Evolutionary conservation across 2,888 invertebrate genomes (phyloP).

Genomic region (Apotomis capreana): DNA sequence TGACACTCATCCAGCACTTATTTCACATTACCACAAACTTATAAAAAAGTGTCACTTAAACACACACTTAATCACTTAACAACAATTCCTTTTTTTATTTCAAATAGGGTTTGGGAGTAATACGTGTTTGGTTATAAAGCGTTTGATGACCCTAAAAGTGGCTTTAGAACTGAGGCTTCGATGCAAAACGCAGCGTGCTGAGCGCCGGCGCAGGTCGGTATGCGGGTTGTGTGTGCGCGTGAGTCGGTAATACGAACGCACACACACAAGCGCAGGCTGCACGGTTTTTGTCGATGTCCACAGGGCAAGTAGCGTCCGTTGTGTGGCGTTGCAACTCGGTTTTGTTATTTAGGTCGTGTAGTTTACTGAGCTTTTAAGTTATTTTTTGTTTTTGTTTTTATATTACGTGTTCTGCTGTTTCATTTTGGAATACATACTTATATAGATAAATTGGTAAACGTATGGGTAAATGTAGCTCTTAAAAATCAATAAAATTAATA

Average conservation of each 20-base stretch:
- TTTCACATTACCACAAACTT: constrained; percentile 58
- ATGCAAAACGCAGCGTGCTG: constrained; percentile 77
- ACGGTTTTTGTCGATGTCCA: constrained; percentile 83
- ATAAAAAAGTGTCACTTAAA: constrained; percentile 47
- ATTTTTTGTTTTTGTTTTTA: not conserved
- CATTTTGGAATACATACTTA: no score
- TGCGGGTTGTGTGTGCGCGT: constrained; percentile 66
- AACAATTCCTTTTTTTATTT: not conserved
- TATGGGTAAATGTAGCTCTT: no score
- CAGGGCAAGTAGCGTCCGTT: constrained; percentile 78
- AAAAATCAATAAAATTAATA: no score
- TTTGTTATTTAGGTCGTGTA: constrained; percentile 28
- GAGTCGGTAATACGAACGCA: constrained; percentile 56
- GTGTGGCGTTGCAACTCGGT: constrained; percentile 62
- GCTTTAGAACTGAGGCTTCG: constrained; percentile 75
- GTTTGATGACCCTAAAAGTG: constrained; percentile 80
- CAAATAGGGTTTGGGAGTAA: constrained; percentile 42
- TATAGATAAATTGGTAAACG: no score
- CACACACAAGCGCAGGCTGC: constrained; percentile 64
- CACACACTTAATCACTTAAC: constrained; percentile 18
- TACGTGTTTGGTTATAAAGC: constrained; percentile 66
- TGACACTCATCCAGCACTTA: constrained; percentile 53
- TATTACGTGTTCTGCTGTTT: no score
- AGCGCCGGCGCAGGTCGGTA: constrained; percentile 76
- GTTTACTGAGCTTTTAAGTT: not conserved